Evolutionary conservation across 2,888 invertebrate genomes (phyloP).

Genomic region (Stegana nigrithorax): DNA sequence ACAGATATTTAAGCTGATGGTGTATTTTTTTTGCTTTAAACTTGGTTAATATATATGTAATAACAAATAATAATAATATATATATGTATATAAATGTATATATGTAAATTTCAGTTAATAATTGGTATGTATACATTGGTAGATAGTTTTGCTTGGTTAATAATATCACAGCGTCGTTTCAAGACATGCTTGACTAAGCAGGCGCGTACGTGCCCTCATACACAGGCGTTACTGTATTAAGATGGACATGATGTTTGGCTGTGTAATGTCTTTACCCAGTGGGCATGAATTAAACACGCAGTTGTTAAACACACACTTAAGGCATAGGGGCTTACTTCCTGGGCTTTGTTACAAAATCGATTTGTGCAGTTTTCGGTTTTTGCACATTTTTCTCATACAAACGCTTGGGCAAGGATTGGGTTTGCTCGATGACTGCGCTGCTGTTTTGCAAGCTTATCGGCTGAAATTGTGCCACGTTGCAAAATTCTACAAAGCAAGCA

Average conservation of each 20-base stretch:
- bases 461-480: constrained; percentile 34
- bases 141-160: too few species aligned
- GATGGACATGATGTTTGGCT: neutral
- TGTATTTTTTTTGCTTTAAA: neutral
- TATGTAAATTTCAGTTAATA: constrained; percentile 12
- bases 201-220: too few species aligned
- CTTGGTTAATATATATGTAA: constrained; percentile 6
- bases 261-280: too few species aligned
- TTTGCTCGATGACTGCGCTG: constrained; percentile 31
- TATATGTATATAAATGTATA: constrained; percentile 8
- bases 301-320: neutral
- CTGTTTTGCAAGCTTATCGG: constrained; percentile 25
- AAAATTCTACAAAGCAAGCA: constrained; percentile 33
- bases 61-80: neutral
- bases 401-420: constrained; percentile 45
- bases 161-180: constrained; percentile 2
- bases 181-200: neutral
- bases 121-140: constrained; percentile 2
- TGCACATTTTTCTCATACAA: constrained; percentile 46
- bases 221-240: too few species aligned
- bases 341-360: constrained; percentile 32
- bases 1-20: neutral
- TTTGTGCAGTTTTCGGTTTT: constrained; percentile 35
- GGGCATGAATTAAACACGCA: neutral
- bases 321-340: constrained; percentile 45